A percentile compares a stretch with the other conserved stretches of the same genome.
Evolutionary conservation across 1,140 invertebrate genomes (phyloP).

Genomic region (Drosophila subobscura): DNA sequence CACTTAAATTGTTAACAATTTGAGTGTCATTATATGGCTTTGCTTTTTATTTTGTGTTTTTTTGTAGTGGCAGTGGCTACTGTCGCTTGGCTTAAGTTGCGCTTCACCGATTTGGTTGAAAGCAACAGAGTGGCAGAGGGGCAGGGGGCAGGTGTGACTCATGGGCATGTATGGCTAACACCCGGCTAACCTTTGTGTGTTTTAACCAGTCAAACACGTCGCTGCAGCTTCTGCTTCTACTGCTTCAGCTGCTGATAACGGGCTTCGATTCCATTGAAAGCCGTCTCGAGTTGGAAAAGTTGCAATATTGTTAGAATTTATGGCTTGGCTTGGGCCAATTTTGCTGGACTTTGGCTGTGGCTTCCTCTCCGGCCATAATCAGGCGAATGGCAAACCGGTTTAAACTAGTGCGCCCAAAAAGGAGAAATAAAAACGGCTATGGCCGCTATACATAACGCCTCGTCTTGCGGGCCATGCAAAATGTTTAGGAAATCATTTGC

Average conservation of each 20-base stretch:
- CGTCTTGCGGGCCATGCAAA: slow-evolving; percentile 46
- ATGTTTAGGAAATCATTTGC: slow-evolving; percentile 78
- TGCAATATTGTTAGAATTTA: slow-evolving; percentile 48
- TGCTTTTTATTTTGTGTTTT: slow-evolving; percentile 2
- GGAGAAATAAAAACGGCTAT: slow-evolving; percentile 36
- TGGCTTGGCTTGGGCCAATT: slow-evolving; percentile 39
- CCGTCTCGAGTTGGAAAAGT: slow-evolving; percentile 38
- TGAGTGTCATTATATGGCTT: slow-evolving; percentile 64
- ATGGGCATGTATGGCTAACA: slow-evolving; percentile 68
- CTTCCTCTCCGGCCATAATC: slow-evolving; percentile 57
- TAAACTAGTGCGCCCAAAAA: slow-evolving; percentile 48
- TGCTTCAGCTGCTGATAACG: slow-evolving; percentile 49
- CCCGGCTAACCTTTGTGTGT: slow-evolving; percentile 68
- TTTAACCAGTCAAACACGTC: slow-evolving; percentile 70
- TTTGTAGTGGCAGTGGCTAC: slow-evolving; percentile 14
- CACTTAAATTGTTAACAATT: slow-evolving; percentile 56
- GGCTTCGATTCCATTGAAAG: slow-evolving; percentile 37
- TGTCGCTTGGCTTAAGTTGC: slow-evolving; percentile 42
- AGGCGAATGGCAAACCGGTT: slow-evolving; percentile 60
- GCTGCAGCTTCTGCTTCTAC: background rate
- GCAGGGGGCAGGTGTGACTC: slow-evolving; percentile 65
- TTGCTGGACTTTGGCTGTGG: slow-evolving; percentile 26
- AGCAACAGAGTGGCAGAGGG: slow-evolving; percentile 2
- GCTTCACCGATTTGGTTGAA: slow-evolving; percentile 43
- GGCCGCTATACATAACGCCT: slow-evolving; percentile 6